Conservation (phyloP, 2,113 vertebrate genomes). For the Pteronura brasiliensis region DNA sequence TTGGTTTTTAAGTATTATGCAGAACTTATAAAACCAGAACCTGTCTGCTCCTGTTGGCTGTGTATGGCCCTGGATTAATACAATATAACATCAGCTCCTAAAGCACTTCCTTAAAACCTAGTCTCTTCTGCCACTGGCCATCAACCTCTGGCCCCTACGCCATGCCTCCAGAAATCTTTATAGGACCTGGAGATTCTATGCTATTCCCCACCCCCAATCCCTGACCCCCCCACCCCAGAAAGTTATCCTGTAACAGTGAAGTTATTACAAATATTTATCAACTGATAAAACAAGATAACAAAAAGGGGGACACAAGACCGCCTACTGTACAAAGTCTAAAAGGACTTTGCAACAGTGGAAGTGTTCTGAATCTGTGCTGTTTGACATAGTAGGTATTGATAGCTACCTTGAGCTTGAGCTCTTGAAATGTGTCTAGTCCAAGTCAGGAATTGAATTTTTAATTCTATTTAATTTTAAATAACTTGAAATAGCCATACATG, state of each 20-base stretch:
- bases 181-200: neutral
- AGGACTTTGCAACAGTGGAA: neutral
- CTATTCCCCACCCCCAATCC: neutral
- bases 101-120: slow-evolving; percentile 7
- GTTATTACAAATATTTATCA: neutral
- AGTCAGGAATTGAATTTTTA: neutral
- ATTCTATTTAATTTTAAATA: neutral
- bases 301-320: neutral
- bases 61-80: neutral
- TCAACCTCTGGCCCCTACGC: neutral
- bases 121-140: neutral
- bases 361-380: neutral
- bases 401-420: neutral
- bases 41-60: neutral
- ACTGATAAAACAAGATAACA: neutral
- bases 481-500: neutral
- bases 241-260: neutral
- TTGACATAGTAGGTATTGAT: neutral
- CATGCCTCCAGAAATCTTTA: neutral
- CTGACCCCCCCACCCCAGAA: neutral
- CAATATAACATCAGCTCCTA: neutral
- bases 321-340: neutral
- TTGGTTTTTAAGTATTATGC: neutral
- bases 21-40: neutral
- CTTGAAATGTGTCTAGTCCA: neutral